These are phyloP conservation scores for Fistularia commersonii DNA, from an alignment of 2,797 vertebrate species.

Conservation along the genomic window DNA sequence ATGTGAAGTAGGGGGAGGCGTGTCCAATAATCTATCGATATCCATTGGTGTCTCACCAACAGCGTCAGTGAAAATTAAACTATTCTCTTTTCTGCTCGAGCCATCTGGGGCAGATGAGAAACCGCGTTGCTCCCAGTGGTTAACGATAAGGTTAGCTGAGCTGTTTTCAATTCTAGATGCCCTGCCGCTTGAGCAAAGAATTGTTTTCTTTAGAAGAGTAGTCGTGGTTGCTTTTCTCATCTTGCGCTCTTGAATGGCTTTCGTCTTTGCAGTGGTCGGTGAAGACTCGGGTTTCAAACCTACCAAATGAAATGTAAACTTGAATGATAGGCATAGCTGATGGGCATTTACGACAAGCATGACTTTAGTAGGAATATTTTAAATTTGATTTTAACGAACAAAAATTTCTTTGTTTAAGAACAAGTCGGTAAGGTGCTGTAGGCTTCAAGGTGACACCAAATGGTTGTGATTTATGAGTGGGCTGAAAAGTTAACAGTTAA, in stretches of 20 bases:
- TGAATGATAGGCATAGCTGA: background rate
- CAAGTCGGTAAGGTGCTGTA: too few species aligned
- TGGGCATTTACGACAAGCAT: background rate
- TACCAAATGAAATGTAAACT: slow-evolving; percentile 35
- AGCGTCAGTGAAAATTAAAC: slow-evolving; percentile 10
- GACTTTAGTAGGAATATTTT: background rate
- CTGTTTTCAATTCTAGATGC: slow-evolving; percentile 60
- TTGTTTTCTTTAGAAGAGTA: slow-evolving; percentile 45
- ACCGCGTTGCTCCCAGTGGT: slow-evolving; percentile 22
- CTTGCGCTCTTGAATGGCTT: slow-evolving; percentile 54
- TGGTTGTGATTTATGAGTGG: too few species aligned
- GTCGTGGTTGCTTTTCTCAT: slow-evolving; percentile 55
- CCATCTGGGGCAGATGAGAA: slow-evolving; percentile 15
- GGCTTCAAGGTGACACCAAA: too few species aligned
- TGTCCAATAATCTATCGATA: slow-evolving; percentile 47
- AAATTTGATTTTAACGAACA: too few species aligned
- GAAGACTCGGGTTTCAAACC: slow-evolving; percentile 14
- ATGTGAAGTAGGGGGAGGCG: slow-evolving; percentile 34
- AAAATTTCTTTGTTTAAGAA: too few species aligned
- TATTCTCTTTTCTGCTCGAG: slow-evolving; percentile 26
- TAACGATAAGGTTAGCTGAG: slow-evolving; percentile 47
- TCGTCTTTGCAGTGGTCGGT: slow-evolving; percentile 26
- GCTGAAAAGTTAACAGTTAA: too few species aligned
- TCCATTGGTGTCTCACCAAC: slow-evolving; percentile 60
- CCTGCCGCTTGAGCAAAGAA: slow-evolving; percentile 30